Conservation (phyloP, 2,113 vertebrate genomes). For the Calidris pygmaea region DNA sequence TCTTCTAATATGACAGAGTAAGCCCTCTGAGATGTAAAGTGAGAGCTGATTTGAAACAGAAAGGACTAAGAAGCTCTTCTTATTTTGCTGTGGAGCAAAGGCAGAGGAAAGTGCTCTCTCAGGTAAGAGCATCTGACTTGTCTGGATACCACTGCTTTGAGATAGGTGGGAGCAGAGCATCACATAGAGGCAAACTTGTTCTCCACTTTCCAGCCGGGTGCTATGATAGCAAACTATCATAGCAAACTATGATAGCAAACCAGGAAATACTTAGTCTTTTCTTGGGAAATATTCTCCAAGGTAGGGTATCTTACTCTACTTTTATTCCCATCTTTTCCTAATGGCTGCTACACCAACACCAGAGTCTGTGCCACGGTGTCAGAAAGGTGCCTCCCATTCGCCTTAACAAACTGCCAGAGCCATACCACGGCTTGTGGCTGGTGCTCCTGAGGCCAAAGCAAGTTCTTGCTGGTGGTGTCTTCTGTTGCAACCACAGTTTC, state of each 20-base stretch:
- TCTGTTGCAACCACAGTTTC: not conserved
- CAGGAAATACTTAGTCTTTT: not conserved
- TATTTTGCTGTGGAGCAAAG: not conserved
- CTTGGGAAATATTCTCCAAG: not conserved
- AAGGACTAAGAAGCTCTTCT: not conserved
- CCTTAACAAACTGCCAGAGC: fast-evolving
- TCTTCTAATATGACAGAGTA: not conserved
- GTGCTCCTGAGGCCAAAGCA: not conserved
- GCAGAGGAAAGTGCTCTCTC: not conserved
- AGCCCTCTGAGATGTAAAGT: not conserved
- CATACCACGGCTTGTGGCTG: fast-evolving
- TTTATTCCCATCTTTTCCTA: not conserved
- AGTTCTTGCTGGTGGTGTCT: not conserved
- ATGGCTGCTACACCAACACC: not conserved
- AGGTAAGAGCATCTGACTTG: not conserved
- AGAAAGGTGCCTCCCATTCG: fast-evolving
- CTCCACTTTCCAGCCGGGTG: not conserved
- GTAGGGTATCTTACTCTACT: not conserved
- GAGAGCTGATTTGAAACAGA: not conserved
- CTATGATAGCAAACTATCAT: not conserved
- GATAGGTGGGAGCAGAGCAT: not conserved
- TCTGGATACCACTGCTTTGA: not conserved
- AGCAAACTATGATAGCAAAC: not conserved
- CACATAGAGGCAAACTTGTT: fast-evolving
- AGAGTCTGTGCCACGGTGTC: not conserved